phyloP scores from a whole-genome alignment of 2,888 invertebrate genomes.

The Chymomyza caudatula region DNA sequence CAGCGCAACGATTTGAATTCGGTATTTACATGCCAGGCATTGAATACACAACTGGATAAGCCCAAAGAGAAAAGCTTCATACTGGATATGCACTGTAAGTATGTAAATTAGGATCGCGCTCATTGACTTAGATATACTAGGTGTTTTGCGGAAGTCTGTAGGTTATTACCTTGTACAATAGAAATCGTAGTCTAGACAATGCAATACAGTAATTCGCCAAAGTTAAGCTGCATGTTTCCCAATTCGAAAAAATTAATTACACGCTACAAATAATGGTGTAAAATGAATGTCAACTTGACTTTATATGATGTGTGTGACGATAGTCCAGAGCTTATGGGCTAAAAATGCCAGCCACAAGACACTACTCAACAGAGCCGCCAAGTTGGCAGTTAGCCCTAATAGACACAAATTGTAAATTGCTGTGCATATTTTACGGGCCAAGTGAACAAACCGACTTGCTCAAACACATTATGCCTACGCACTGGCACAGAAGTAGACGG shows the following conservation, averaged over 20 bases:
- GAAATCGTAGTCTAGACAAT: too few relatives aligned
- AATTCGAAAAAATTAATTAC: constrained; percentile 50
- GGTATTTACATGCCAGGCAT: constrained; percentile 91
- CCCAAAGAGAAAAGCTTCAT: constrained; percentile 87
- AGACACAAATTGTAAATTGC: constrained; percentile 27
- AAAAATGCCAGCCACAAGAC: neutral
- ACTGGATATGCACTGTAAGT: constrained; percentile 89
- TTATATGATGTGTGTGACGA: neutral
- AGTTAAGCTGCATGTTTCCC: neutral
- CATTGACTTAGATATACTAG: neutral
- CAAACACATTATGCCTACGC: neutral
- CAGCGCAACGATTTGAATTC: constrained; percentile 89
- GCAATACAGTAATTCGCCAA: too few relatives aligned
- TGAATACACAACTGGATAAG: constrained; percentile 90
- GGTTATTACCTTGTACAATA: neutral
- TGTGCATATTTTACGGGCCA: constrained; percentile 10
- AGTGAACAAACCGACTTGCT: neutral
- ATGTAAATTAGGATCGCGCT: constrained; percentile 3
- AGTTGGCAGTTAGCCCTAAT: constrained; percentile 15
- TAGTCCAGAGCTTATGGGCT: neutral
- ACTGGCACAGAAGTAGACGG: neutral
- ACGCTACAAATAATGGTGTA: constrained; percentile 32
- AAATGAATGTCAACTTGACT: constrained; percentile 17
- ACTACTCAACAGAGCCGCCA: constrained; percentile 5
- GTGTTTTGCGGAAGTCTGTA: neutral